phyloP scores from a whole-genome alignment of 2,797 vertebrate species.

The Gambusia yucatana region DNA sequence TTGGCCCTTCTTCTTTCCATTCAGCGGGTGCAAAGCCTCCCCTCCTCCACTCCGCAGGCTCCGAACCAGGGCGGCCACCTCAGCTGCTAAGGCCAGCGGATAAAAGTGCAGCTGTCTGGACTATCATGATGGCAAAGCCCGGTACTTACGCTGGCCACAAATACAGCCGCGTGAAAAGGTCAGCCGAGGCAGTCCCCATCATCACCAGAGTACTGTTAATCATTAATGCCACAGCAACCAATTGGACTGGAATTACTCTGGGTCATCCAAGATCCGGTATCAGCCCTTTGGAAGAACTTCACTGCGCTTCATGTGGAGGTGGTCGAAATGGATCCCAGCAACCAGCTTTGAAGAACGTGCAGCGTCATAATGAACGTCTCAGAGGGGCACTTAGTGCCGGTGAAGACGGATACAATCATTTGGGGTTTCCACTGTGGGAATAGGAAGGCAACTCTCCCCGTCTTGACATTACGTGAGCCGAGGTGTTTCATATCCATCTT shows the following conservation, averaged over 20 bases:
- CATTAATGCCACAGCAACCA: slow-evolving; percentile 67
- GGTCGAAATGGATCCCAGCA: slow-evolving; percentile 51
- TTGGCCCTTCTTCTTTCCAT: slow-evolving; percentile 11
- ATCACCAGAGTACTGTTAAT: slow-evolving; percentile 61
- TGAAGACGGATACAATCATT: slow-evolving; percentile 57
- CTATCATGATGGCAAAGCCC: slow-evolving; percentile 70
- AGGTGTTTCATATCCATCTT: neutral
- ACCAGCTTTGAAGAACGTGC: slow-evolving; percentile 44
- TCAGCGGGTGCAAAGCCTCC: slow-evolving; percentile 26
- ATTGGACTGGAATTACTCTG: slow-evolving; percentile 60
- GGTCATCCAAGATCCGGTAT: slow-evolving; percentile 60
- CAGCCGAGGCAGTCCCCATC: slow-evolving; percentile 63
- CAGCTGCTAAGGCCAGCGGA: slow-evolving; percentile 70
- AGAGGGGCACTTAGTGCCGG: slow-evolving; percentile 54
- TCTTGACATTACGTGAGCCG: slow-evolving; percentile 20
- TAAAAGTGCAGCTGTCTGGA: slow-evolving; percentile 77
- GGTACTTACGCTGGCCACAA: slow-evolving; percentile 66
- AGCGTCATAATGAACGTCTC: slow-evolving; percentile 53
- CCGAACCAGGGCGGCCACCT: slow-evolving; percentile 42
- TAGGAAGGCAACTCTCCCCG: slow-evolving; percentile 20
- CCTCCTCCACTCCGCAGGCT: slow-evolving; percentile 19
- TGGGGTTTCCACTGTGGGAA: slow-evolving; percentile 38
- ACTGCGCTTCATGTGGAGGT: slow-evolving; percentile 25
- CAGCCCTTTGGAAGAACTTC: slow-evolving; percentile 56
- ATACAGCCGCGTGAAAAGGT: slow-evolving; percentile 72